These are phyloP conservation scores for Chalcosyrphus nemorum DNA, from an alignment of 2,888 invertebrate species.

Conservation along the genomic window DNA sequence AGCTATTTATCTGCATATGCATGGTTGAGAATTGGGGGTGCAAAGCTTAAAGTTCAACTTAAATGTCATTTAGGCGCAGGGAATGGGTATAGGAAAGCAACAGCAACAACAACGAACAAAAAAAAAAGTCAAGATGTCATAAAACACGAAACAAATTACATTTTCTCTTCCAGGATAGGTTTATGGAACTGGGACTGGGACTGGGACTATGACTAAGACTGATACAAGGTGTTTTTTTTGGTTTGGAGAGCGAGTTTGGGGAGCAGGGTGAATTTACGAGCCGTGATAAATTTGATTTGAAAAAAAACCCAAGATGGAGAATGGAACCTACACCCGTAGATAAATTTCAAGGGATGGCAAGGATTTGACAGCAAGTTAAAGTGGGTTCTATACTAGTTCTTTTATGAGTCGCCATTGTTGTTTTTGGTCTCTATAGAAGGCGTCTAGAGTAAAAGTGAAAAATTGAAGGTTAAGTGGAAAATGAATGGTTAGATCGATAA, in stretches of 20 bases:
- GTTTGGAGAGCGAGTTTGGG: neutral
- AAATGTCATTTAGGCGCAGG: slow-evolving; percentile 32
- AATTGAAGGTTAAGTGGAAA: slow-evolving; percentile 70
- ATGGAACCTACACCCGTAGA: slow-evolving; percentile 47
- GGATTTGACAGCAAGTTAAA: slow-evolving; percentile 51
- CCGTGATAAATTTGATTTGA: slow-evolving; percentile 68
- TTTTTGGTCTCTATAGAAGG: neutral
- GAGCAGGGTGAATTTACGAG: slow-evolving; percentile 39
- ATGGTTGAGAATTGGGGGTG: slow-evolving; percentile 49
- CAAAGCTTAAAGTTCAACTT: slow-evolving; percentile 58
- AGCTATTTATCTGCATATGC: slow-evolving; percentile 62
- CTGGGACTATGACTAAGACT: neutral
- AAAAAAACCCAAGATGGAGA: slow-evolving; percentile 28
- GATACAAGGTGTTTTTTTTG: neutral
- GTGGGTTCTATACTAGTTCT: slow-evolving; percentile 30
- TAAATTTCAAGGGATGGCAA: slow-evolving; percentile 50
- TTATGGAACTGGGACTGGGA: slow-evolving; percentile 9
- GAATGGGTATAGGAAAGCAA: neutral
- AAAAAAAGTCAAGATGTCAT: slow-evolving; percentile 62
- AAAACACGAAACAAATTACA: slow-evolving; percentile 69
- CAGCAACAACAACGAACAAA: neutral
- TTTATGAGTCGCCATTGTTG: slow-evolving; percentile 11
- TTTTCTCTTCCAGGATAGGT: slow-evolving; percentile 41
- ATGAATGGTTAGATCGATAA: slow-evolving; percentile 70
- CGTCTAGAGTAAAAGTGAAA: slow-evolving; percentile 23